Conservation (phyloP, 2,113 vertebrate species). For the Rana temporaria region DNA sequence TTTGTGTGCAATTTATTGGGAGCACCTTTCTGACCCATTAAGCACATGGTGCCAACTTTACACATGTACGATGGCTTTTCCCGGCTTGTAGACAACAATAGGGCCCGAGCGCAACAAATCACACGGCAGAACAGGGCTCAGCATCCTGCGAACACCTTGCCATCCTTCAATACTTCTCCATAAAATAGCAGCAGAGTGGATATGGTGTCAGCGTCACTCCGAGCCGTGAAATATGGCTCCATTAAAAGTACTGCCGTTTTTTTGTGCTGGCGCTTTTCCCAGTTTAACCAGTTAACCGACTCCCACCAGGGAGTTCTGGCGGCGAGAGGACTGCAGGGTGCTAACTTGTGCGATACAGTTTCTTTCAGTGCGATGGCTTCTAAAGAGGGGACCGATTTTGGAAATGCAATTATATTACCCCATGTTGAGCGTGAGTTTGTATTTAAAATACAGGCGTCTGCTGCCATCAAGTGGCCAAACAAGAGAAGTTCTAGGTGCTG, state of each 20-base stretch:
- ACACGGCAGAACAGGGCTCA: constrained; percentile 5
- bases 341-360: neutral
- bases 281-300: constrained; percentile 47
- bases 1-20: constrained; percentile 30
- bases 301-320: constrained; percentile 2
- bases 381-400: constrained; percentile 16
- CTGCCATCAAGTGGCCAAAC: constrained; percentile 34
- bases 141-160: constrained; percentile 16
- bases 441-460: neutral
- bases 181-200: constrained; percentile 39
- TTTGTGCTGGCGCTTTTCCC: constrained; percentile 33
- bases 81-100: neutral
- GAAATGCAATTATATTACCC: neutral
- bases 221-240: constrained; percentile 51
- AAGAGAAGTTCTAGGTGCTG: no score
- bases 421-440: neutral
- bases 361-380: neutral
- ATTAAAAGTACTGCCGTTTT: constrained; percentile 48
- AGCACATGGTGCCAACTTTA: neutral
- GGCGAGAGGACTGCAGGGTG: neutral
- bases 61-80: neutral
- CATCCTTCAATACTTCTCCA: constrained; percentile 21
- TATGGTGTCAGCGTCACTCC: constrained; percentile 42
- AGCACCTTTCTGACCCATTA: constrained; percentile 31
- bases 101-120: constrained; percentile 30